These are phyloP conservation scores for Rhegmatorhina hoffmannsi DNA, from an alignment of 2,113 vertebrate species.

Conservation along the genomic window DNA sequence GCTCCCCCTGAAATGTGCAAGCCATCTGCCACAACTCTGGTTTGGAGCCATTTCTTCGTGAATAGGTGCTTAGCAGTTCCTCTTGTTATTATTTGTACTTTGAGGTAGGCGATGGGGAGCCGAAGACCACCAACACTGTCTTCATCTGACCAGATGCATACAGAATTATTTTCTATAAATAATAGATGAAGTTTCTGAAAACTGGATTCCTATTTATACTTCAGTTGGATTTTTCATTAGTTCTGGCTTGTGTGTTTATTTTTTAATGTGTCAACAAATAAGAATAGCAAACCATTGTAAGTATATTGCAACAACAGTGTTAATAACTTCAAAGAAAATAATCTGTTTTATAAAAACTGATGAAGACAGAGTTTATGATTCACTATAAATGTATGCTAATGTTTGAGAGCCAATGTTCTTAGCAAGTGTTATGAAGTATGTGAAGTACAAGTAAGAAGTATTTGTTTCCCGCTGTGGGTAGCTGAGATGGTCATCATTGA, in stretches of 20 bases:
- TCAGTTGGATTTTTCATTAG: background rate
- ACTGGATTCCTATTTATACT: background rate
- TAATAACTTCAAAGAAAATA: conserved; percentile 3
- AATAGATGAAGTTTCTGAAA: conserved; percentile 26
- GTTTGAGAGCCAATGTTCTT: background rate
- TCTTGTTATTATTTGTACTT: conserved; percentile 53
- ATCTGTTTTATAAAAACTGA: background rate
- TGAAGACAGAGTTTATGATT: background rate
- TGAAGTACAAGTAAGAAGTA: background rate
- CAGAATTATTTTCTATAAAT: conserved; percentile 57
- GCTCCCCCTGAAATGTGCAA: conserved; percentile 56
- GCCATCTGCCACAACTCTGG: conserved; percentile 65
- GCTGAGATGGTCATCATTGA: background rate
- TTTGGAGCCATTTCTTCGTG: conserved; percentile 52
- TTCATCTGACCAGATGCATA: conserved; percentile 51
- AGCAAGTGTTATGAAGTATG: background rate
- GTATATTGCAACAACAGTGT: background rate
- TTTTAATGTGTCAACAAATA: background rate
- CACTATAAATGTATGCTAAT: background rate
- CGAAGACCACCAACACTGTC: conserved; percentile 65
- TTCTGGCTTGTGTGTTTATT: background rate
- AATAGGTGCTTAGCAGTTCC: conserved; percentile 56
- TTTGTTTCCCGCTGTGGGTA: background rate
- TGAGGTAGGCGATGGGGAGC: conserved; percentile 17
- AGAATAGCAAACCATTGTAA: background rate